Base-by-base conservation (phyloP, 2,888 invertebrate genomes). In the Caenorhabditis imperialis region DNA sequence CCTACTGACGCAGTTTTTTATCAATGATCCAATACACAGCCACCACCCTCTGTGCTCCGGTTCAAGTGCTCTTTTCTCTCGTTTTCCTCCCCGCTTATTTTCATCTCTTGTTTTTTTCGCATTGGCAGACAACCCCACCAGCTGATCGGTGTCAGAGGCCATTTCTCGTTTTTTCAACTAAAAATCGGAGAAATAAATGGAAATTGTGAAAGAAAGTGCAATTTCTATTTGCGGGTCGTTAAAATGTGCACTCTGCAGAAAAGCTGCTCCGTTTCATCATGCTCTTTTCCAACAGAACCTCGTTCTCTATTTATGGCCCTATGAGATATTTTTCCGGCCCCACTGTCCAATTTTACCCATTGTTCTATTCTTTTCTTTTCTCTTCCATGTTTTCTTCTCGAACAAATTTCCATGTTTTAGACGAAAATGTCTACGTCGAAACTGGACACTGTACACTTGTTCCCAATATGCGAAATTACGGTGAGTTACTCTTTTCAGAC, bases 391-490 rank as follows among this genome's bases (percentile, higher is more conserved):
- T 16, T 45, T 47, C 10, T 47, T 47, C 47, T 47, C 3, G 47
- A 47, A 25, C 27, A 33, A 33, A 5, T 16, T 35, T 57, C 27
- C 42, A 42, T 27, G 7, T 23, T 25, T 27, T 7, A 48, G n/a
- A 23, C n/a, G 18, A 30, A 53, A 65, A 60, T 62, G 71, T 50
- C 57, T 18, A 55, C 50, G 18, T 10, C 18, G 20, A 48, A 54
- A 38, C 50, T 57, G 20, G 51, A 62, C 35, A 45, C 44, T 38
- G 6, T 37, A 10, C 37, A 51, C 40, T 47, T 71, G 10, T 57
- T 57, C 20, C 62, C 71, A 38, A 27, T 71, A 18, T 71, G 71
- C 57, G 71, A 71, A 37, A 71, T 71, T 37, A 71, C 57, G 62
- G 71, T 71, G 38, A 48, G 57, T 51, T 23, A 8, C 25, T 35